A percentile compares a stretch with the other conserved stretches of the same genome.
Evolutionary conservation across 2,888 invertebrate species (phyloP).

Genomic region (Melitaea athalia): DNA sequence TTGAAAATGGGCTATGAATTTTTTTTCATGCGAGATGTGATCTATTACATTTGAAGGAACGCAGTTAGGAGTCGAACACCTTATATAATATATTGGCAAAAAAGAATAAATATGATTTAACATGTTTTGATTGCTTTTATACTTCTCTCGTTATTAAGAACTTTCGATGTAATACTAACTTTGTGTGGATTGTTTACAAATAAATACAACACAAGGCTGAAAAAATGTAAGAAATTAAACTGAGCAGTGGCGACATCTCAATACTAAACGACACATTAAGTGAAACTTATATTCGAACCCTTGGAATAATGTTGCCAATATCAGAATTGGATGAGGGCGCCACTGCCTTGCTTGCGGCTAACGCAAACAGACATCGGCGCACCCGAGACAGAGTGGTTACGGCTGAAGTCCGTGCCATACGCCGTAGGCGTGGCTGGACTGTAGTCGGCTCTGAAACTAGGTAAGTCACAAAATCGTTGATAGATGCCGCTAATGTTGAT

Average conservation of each 20-base stretch:
- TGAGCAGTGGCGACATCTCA: conserved; percentile 43
- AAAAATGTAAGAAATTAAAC: conserved; percentile 35
- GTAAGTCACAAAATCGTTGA: conserved; percentile 67
- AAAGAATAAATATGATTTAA: neutral
- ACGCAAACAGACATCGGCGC: conserved; percentile 63
- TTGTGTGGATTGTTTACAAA: neutral
- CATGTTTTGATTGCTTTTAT: conserved; percentile 7
- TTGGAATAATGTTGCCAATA: conserved; percentile 66
- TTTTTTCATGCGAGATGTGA: no score
- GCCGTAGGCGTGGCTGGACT: conserved; percentile 88
- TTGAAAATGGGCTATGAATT: no score
- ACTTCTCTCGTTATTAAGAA: neutral
- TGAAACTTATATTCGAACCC: conserved; percentile 18
- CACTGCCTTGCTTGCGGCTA: conserved; percentile 53
- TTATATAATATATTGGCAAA: neutral
- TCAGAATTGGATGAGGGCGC: conserved; percentile 74
- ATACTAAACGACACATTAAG: conserved; percentile 16
- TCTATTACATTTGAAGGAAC: no score
- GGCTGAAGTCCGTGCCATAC: conserved; percentile 74
- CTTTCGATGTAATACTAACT: neutral
- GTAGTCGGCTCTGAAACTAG: conserved; percentile 89
- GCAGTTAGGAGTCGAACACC: no score
- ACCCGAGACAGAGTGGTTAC: conserved; percentile 72
- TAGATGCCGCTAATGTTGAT: conserved; percentile 61
- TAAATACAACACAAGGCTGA: neutral